These are phyloP conservation scores for Mechanitis mazaeus DNA, from an alignment of 2,888 invertebrate genomes.

Conservation along the genomic window DNA sequence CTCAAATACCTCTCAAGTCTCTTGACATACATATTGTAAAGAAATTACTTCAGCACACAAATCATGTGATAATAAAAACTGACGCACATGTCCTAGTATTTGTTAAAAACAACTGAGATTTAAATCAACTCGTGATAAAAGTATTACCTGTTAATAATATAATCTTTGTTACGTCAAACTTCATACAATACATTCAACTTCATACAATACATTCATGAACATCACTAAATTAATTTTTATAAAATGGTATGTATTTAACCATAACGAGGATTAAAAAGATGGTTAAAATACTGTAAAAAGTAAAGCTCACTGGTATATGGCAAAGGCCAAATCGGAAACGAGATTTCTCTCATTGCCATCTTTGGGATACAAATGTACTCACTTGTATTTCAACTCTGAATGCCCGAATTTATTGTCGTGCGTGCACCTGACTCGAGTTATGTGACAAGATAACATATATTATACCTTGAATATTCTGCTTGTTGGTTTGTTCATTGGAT, in stretches of 20 bases:
- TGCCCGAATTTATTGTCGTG: constrained; percentile 27
- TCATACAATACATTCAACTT: too few relatives aligned
- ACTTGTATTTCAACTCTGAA: constrained; percentile 25
- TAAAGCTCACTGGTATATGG: constrained; percentile 33
- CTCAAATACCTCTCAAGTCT: constrained; percentile 49
- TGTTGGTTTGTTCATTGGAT: too few relatives aligned
- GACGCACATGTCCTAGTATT: constrained; percentile 2
- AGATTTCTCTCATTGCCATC: constrained; percentile 50
- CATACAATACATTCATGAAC: too few relatives aligned
- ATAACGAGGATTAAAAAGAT: constrained; percentile 19
- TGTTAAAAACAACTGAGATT: not conserved
- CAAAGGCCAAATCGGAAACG: constrained; percentile 45
- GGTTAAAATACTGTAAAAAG: constrained; percentile 26
- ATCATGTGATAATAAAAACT: constrained; percentile 15
- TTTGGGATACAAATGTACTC: constrained; percentile 38
- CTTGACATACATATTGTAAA: constrained; percentile 61
- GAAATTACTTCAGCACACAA: constrained; percentile 24
- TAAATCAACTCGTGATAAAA: not conserved
- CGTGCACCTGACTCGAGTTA: constrained; percentile 25
- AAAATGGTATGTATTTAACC: constrained; percentile 13
- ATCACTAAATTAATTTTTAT: not conserved
- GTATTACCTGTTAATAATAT: not conserved
- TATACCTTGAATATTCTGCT: not conserved
- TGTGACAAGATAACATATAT: constrained; percentile 14
- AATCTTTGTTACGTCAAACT: too few relatives aligned